phyloP scores from a whole-genome alignment of 2,888 invertebrate genomes.

The Heliconius charithonia region DNA sequence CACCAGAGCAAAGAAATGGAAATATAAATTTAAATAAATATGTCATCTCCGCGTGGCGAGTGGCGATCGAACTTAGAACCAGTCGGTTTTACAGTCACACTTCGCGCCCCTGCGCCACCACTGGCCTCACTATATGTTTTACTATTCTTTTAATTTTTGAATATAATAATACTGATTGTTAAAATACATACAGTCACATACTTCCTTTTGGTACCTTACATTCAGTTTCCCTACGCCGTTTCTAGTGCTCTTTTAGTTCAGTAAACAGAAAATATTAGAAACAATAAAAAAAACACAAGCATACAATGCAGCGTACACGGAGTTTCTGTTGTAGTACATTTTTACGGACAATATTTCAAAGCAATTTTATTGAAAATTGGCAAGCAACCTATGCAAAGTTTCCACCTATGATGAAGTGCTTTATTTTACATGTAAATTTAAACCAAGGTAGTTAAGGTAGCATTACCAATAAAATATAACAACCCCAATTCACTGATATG shows the following conservation, averaged over 20 bases:
- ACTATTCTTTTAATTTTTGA: not conserved
- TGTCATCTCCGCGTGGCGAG: too few relatives aligned
- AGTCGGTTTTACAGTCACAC: too few relatives aligned
- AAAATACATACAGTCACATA: too few relatives aligned
- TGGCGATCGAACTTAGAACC: too few relatives aligned
- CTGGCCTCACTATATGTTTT: not conserved
- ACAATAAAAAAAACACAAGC: not conserved
- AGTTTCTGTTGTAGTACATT: constrained; percentile 6
- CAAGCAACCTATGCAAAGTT: not conserved
- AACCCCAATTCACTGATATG: not conserved
- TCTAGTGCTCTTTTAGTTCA: not conserved
- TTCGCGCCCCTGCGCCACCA: too few relatives aligned
- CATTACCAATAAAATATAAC: too few relatives aligned
- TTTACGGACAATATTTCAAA: not conserved
- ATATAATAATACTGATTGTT: too few relatives aligned
- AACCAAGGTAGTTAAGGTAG: not conserved
- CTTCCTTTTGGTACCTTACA: too few relatives aligned
- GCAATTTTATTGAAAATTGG: constrained; percentile 12
- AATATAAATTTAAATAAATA: too few relatives aligned
- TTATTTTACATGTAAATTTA: constrained; percentile 7
- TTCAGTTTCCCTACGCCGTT: too few relatives aligned
- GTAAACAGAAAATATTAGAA: not conserved
- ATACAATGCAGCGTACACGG: not conserved
- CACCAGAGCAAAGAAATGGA: too few relatives aligned
- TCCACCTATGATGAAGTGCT: not conserved